Evolutionary conservation across 2,888 invertebrate genomes (phyloP), one percentile per base, ranked within the genome.

Genomic region (Catocala nupta): DNA sequence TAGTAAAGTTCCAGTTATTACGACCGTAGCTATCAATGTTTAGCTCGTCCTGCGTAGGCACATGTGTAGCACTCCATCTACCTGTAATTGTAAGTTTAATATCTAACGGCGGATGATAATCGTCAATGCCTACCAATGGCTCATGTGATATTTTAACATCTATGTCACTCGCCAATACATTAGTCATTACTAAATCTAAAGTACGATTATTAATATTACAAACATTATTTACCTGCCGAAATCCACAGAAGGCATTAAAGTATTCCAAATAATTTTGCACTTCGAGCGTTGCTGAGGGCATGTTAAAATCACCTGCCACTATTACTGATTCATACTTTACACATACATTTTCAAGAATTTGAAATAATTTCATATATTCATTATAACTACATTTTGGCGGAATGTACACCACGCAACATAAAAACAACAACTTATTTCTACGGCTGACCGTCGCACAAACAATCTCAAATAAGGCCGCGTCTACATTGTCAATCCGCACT

Each of bases 281-380:
- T 34, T 62, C 52, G 3, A 33, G 43, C 11, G 64, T 12, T 9
- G 55, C 16, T 5, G 65, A 69, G 5, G 42, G 34, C 59, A 65
- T 55, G 44, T 65, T 65, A 56, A 65, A 60, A 54, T 65, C 64
- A 44, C 60, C 60, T 12, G 65, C 42, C 9, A 68, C 65, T 45
- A 69, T 43, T 4, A 68, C 52, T 11, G 54, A 44, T 0, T 56
- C 47, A 54, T 65, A 70, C 36, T 58, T 57, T n/a, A 55, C 53
- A 60, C 65, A 65, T 43, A 63, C 7, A 12, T 63, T 55, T 60
- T 67, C 67, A 55, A 67, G 55, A 16, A 68, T 56, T 12, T 44
- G 49, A 42, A 67, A 67, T 43, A 67, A 57, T 13, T 47, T 16
- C 54, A 63, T 57, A 55, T 67, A 67, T 45, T 60, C 54, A 54